phyloP scores from a whole-genome alignment of 2,797 vertebrate genomes.

The Chelonia mydas region DNA sequence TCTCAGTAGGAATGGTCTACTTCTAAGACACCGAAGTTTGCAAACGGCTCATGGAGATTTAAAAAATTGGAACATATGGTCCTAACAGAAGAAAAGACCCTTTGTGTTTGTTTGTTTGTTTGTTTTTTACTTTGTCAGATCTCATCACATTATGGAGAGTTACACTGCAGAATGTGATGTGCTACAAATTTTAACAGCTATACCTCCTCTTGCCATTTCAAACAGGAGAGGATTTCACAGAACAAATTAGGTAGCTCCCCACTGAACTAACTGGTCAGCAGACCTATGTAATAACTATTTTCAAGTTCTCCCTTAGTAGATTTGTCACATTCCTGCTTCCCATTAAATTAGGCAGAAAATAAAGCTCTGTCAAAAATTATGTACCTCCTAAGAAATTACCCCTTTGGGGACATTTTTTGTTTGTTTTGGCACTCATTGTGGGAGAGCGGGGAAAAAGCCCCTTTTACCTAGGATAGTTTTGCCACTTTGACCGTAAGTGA shows the following conservation, averaged over 20 bases:
- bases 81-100: conserved; percentile 65
- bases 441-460: background rate
- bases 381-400: conserved; percentile 52
- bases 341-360: conserved; percentile 54
- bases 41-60: conserved; percentile 30
- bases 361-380: conserved; percentile 61
- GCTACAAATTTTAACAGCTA: conserved; percentile 68
- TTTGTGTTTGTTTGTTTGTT: background rate
- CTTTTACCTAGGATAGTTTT: conserved; percentile 53
- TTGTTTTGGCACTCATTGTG: conserved; percentile 42
- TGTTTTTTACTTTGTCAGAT: conserved; percentile 49
- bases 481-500: conserved; percentile 48
- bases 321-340: conserved; percentile 47
- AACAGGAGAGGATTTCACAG: conserved; percentile 1
- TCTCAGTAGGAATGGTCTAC: background rate
- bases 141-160: conserved; percentile 61
- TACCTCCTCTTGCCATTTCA: conserved; percentile 42
- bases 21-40: conserved; percentile 33
- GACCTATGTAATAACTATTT: conserved; percentile 36
- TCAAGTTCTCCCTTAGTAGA: conserved; percentile 51
- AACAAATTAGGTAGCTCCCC: conserved; percentile 41
- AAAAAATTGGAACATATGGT: conserved; percentile 62
- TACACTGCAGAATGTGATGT: conserved; percentile 59
- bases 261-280: conserved; percentile 48
- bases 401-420: conserved; percentile 50